Evolutionary conservation across 2,797 vertebrate species (phyloP), one percentile per base, ranked within the genome.

Genomic region (Atherinosoma microstoma): DNA sequence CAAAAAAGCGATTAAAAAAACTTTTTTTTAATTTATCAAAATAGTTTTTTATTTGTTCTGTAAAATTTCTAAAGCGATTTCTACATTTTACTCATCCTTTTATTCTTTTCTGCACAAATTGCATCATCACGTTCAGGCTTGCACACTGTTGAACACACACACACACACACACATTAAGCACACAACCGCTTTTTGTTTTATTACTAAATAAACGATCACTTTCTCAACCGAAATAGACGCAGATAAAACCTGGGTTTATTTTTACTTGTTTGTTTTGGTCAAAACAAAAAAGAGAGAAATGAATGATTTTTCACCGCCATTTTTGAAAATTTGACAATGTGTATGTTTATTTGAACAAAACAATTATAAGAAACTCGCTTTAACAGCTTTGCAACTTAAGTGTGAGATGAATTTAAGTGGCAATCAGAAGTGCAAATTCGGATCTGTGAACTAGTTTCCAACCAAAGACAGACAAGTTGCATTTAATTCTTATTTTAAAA

Each of bases 381-480:
- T 32, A 57, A 32, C 15, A 18, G 29, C 8, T 64, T 82, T 70
- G 47, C 20, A 42, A 18, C 10, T 38, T 18, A 78, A 64, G 56
- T 72, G 59, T 79, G 35, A 82, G 77, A 75, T 53, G 45, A 65
- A 45, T 79, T 76, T 49, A 79, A 82, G 80, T 79, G 53, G 51
- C 24, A 42, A 61, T 79, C 13, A 75, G 10, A 54, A 2, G 15
- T 63, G 51, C 12, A 51, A 75, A 34, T 34, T 27, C 66, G 64
- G 4, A 5, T 42, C 38, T 78, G 2, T 67, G 22, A 12, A 6
- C 27, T 73, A 18, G 65, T 70, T 75, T 64, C 49, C 22, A 63
- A 16, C 29, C 16, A 51, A 42, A 72, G 22, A 20, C 61, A 76
- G 24, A 32, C 16, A 38, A 66, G 45, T 35, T 67, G 8, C 7